Base-by-base conservation (phyloP, 1,140 invertebrate genomes). In the Drosophila ananassae region DNA sequence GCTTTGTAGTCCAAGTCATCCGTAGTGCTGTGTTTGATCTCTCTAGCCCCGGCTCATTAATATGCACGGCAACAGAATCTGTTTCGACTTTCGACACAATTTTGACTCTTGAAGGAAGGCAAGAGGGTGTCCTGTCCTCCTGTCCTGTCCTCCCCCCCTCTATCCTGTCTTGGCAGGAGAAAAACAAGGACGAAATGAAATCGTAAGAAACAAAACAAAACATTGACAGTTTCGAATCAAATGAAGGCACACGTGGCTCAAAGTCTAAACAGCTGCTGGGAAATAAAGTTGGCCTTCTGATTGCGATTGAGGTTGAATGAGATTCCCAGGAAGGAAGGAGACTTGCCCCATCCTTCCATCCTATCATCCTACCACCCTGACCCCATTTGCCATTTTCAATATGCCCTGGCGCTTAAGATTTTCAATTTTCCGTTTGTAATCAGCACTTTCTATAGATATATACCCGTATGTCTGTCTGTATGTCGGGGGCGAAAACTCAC, bases 361-460 rank as follows among this genome's bases (percentile, higher is more conserved):
- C 25, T 6, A 5, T 5, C 5, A 7, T 28, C 25, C 25, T 6
- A 5, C 13, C 28, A 17, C 22, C 30, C 10, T 48, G 60, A 46
- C 47, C 55, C 53, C 54, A 34, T 48, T 78, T 78, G 54, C 61
- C 53, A 21, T 63, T 78, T 87, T 87, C 77, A 84, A 85, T 79
- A 84, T 77, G 61, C 72, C 50, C 72, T 53, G 75, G 62, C 59
- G 56, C 79, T 89, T 87, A 87, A 87, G 83, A 89, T 89, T 87
- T 89, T 89, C 79, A 87, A 87, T 87, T 87, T 87, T 89, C 83
- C 52, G 73, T 89, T 74, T 75, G 83, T 89, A 87, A 89, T 89
- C 83, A 83, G 67, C 68, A 68, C 59, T 62, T 80, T 71, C 68
- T 77, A 63, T 82, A 78, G 74, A 74, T 66, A 28, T 28, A 5